These are phyloP conservation scores for Danio choprae DNA, from an alignment of 2,797 vertebrate genomes.

Conservation along the genomic window DNA sequence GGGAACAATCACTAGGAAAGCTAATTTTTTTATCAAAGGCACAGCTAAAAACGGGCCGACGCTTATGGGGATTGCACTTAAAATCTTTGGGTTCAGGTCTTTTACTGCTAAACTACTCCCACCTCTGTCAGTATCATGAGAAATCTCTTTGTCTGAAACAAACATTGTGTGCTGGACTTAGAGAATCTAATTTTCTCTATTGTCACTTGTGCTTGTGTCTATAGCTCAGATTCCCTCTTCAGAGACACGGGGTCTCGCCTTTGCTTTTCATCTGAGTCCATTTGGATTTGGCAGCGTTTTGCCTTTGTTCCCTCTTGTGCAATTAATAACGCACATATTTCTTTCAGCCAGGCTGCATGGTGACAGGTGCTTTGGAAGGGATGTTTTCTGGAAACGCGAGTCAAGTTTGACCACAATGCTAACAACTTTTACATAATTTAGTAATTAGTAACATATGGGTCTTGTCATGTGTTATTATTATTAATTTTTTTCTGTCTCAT, in stretches of 20 bases:
- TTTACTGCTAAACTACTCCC: background rate
- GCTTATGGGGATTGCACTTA: background rate
- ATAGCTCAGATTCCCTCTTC: constrained; percentile 27
- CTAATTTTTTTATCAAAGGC: background rate
- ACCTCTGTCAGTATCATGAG: constrained; percentile 1
- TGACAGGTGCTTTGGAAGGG: constrained; percentile 29
- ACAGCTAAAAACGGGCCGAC: background rate
- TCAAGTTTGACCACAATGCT: constrained; percentile 23
- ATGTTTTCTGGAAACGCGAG: constrained; percentile 25
- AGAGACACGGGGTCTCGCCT: constrained; percentile 18
- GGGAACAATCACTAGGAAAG: background rate
- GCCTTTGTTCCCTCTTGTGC: constrained; percentile 34
- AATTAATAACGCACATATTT: constrained; percentile 45
- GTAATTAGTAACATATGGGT: background rate
- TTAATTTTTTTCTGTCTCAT: too few species aligned
- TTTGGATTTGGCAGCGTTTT: constrained; percentile 38
- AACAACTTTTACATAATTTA: constrained; percentile 44
- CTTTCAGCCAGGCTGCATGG: constrained; percentile 1
- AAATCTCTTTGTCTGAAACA: constrained; percentile 26
- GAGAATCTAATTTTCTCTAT: constrained; percentile 26
- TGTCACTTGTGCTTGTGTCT: constrained; percentile 28
- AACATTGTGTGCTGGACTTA: constrained; percentile 13
- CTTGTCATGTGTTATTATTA: background rate
- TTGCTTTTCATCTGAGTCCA: constrained; percentile 34
- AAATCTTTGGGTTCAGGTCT: background rate